Conservation (phyloP, 1,140 invertebrate species). For the Drosophila pseudoananassae region DNA sequence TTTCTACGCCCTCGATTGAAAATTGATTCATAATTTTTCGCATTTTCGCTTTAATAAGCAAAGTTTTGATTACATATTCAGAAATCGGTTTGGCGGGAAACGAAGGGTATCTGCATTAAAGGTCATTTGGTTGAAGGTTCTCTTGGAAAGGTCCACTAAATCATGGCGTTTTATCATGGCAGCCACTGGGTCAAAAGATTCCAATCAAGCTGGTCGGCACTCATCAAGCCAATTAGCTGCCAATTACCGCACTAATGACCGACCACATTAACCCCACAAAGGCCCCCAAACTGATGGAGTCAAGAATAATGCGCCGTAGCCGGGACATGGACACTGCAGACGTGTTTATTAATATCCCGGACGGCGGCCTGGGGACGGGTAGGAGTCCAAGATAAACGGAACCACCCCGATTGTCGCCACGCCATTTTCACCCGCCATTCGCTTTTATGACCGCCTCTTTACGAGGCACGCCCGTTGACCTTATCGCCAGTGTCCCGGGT, state of each 20-base stretch:
- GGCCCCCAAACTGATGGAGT: not conserved
- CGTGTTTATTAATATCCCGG: slow-evolving; percentile 39
- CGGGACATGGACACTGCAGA: slow-evolving; percentile 33
- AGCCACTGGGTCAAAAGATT: slow-evolving; percentile 1
- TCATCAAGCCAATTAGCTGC: slow-evolving; percentile 65
- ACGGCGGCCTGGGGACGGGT: slow-evolving; percentile 5
- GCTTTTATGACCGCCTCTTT: slow-evolving; percentile 66
- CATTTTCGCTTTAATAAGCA: slow-evolving; percentile 65
- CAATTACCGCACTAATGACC: slow-evolving; percentile 70
- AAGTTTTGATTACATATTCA: slow-evolving; percentile 59
- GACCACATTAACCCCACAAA: slow-evolving; percentile 57
- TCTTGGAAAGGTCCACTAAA: not conserved
- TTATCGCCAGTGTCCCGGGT: slow-evolving; percentile 42
- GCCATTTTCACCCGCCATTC: slow-evolving; percentile 41
- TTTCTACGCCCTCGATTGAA: slow-evolving; percentile 22
- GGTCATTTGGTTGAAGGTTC: not conserved
- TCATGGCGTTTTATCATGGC: not conserved
- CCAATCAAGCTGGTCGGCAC: slow-evolving; percentile 29
- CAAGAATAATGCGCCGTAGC: slow-evolving; percentile 29
- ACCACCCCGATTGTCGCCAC: slow-evolving; percentile 27
- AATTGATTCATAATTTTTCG: slow-evolving; percentile 75
- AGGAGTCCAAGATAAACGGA: slow-evolving; percentile 23
- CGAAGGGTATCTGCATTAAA: not conserved
- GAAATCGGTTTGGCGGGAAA: not conserved
- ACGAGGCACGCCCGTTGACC: slow-evolving; percentile 58